Base-by-base conservation (phyloP, 2,888 invertebrate species). In the Automeris io region DNA sequence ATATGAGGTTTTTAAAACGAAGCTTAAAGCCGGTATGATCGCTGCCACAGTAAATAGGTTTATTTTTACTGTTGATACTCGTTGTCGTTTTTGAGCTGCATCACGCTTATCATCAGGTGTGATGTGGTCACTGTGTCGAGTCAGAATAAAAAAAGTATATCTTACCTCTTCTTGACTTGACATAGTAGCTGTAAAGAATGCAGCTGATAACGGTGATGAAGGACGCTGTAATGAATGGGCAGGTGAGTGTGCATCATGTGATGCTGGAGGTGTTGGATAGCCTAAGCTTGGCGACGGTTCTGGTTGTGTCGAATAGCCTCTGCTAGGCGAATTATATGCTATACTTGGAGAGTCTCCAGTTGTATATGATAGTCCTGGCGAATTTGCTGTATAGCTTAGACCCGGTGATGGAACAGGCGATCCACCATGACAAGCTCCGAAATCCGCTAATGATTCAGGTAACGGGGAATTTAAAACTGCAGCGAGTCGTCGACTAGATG, bases 231-330 rank as follows among this genome's bases (percentile, higher is more conserved):
- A 91, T 5, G 80, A 72, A 40, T 83, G 81, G 5, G 79, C 77
- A 44, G 92, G 92, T 46, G 91, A 91, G 42, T 92, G 91, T 13
- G 94, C 94, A 78, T 95, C 95, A 55, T 95, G 95, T 53, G 95
- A 95, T 1, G 95, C 95, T 3, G 95, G 95, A 13, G 95, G 95
- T 5, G 95, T 95, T 2, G 95, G 95, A 65, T 95, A 95, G 13
- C 93, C 72, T 25, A 95, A 88, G 23, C 92, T 91, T 1, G 93
- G 93, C n/a, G 93, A 93, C 41, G 79, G 70, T 39, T 78, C 74
- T 2, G 83, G 69, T 37, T 82, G 83, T 26, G 74, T 74, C 9
- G 82, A 80, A 51, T 82, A 83, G 46, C 72, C 78, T 35, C 76
- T 78, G 31, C 74, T 70, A 2, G 83, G 83, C 3, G 85, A 85